Conservation (phyloP, 2,888 invertebrate genomes). For the Pristionchus maxplancki region DNA sequence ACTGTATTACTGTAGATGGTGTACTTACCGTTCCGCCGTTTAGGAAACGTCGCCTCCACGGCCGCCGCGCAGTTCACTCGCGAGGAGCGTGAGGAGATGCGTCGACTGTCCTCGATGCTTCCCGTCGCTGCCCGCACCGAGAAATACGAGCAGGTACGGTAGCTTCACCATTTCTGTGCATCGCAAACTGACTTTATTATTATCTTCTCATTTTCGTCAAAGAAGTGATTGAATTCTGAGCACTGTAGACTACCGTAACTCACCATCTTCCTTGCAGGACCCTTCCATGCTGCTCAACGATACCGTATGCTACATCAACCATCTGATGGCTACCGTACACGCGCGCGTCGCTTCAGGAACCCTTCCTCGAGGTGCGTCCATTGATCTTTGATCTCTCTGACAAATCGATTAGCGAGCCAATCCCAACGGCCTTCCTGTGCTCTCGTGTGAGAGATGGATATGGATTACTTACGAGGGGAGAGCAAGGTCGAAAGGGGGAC, state of each 20-base stretch:
- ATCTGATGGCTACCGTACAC: conserved; percentile 65
- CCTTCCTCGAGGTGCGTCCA: conserved; percentile 62
- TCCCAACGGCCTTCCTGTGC: not conserved
- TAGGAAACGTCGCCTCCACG: conserved; percentile 5
- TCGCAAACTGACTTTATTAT: not conserved
- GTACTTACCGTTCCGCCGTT: not conserved
- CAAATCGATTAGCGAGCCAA: not conserved
- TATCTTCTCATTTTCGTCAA: not conserved
- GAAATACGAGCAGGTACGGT: conserved; percentile 48
- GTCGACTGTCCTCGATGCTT: conserved; percentile 63
- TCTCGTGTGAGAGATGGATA: conserved; percentile 29
- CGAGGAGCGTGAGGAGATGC: conserved; percentile 65
- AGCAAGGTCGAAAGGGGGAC: conserved; percentile 28
- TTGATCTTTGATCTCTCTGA: conserved; percentile 47
- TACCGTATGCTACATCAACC: conserved; percentile 68
- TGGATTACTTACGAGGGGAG: conserved; percentile 31
- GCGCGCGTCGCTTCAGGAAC: conserved; percentile 67
- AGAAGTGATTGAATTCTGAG: not conserved
- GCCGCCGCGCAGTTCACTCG: conserved; percentile 40
- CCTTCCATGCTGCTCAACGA: conserved; percentile 62
- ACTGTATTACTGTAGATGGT: not conserved
- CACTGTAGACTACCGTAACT: not conserved
- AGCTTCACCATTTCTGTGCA: not conserved
- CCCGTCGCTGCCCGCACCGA: conserved; percentile 56
- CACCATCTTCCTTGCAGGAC: conserved; percentile 53